Percentiles rank a stretch among this genome's conserved stretches.
These are phyloP conservation scores for Anomalospiza imberbis DNA, from an alignment of 2,797 vertebrate genomes.

Conservation along the genomic window DNA sequence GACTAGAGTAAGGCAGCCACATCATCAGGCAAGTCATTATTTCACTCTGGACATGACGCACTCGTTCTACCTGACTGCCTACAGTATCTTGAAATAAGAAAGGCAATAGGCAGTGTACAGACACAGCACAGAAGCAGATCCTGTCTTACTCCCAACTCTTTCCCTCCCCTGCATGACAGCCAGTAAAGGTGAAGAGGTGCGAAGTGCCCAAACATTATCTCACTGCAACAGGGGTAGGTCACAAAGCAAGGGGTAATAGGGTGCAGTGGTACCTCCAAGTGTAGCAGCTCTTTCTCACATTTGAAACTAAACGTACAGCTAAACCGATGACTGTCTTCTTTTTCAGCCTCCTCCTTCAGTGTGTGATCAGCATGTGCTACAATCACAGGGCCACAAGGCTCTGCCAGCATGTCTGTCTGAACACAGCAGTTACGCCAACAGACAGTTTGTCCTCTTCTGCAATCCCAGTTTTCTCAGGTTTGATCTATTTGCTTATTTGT, in stretches of 20 bases:
- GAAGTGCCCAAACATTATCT: background rate
- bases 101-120: background rate
- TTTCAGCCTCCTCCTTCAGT: background rate
- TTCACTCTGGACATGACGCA: background rate
- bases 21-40: background rate
- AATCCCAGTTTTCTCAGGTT: background rate
- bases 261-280: fast-evolving
- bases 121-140: background rate
- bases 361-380: fast-evolving
- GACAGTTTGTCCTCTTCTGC: background rate
- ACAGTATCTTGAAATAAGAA: background rate
- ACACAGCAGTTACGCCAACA: background rate
- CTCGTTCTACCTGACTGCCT: background rate
- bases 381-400: background rate
- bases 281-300: background rate
- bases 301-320: background rate
- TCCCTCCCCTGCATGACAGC: background rate
- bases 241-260: background rate
- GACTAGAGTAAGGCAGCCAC: background rate
- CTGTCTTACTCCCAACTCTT: background rate
- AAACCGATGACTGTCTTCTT: background rate
- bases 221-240: background rate
- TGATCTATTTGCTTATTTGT: background rate
- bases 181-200: background rate
- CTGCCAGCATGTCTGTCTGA: background rate